Evolutionary conservation across 2,797 vertebrate genomes (phyloP), one percentile per base, ranked within the genome.

Genomic region (Gallirallus australis): DNA sequence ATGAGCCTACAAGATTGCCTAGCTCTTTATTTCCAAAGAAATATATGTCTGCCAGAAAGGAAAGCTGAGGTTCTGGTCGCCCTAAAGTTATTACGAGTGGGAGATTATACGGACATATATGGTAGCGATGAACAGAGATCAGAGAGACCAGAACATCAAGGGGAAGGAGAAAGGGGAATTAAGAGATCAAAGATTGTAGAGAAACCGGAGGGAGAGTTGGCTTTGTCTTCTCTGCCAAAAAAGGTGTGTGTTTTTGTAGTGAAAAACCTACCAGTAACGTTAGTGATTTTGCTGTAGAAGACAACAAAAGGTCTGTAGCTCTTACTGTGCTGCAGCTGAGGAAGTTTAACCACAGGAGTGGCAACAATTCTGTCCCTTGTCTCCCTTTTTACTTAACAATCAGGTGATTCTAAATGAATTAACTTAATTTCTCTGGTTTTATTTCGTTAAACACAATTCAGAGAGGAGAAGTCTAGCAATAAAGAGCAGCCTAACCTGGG

Each of bases 161-260:
- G 87, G 71, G 37, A 86, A 94, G 63, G 76, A 95, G 92, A 91
- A 93, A 93, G 85, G 54, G 70, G 91, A 94, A 94, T 81, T 86
- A 82, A 80, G 91, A 96, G 93, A 96, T 96, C 93, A 96, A 96
- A 97, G 85, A 86, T 83, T 82, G 61, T 53, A 61, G 72, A 80
- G 86, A 66, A 95, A 92, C 92, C 86, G 53, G 69, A 92, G 89
- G 81, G 82, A 93, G 79, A 91, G 72, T 86, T 89, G 89, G 42
- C 82, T 93, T 96, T 92, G 93, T 96, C 93, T 95, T 92, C 48
- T 13, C 75, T 96, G 95, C 81, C 84, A 92, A 95, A 96, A 93
- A 79, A 76, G 40, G 54, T 77, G 83, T 39, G 24, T 2, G 64
- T 56, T 95, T 96, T 82, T 83, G 18, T 80, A 82, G 77, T 70